Base-by-base conservation (phyloP, 37 sponge, comb jelly and placozoan genomes). In the Aplysina aerophoba region DNA sequence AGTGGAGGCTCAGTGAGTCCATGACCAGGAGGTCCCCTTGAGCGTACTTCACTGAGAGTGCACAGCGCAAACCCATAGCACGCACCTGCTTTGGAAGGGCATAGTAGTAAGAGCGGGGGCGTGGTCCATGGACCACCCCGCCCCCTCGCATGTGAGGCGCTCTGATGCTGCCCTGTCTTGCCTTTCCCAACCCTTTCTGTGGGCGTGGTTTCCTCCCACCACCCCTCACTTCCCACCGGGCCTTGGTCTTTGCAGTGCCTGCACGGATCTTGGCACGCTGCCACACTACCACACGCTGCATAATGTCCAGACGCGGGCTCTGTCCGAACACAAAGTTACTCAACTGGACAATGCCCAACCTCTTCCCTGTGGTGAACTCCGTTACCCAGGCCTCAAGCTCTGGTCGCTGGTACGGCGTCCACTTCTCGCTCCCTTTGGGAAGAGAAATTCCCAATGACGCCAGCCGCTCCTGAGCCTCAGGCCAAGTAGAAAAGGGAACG, bases 121-220 rank as follows among this genome's bases (percentile, higher is more conserved):
- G 83, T 16, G 97, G 96, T 0, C 96, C 97, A 63, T 97, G 97
- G 35, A 93, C 96, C 39, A 87, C 90, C 15, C 97, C 97, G 1
- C 97, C 97, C 0, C 89, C 89, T 21, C 66, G 57, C 62, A 83
- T 90, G 55, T 90, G 91, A 1, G 97, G 97, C 5, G 97, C 91
- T 36, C 97, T 86, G 19, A 86, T 88, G 66, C 96, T 93, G 4
- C 97, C 97, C 25, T 95, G 96, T 81, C 97, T 63, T 0, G 97
- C 95, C 58, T 79, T 37, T 30, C 97, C 97, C 17, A 77, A 33
- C 5, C 96, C 96, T 79, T 97, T 97, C 81, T 97, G 97, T 20
- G 41, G 81, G 85, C 91, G 81, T 41, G 96, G 97, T 61, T 97
- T 97, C 13, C 90, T 79, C 0, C 97, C 97, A 19, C 97, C 96